phyloP scores from a whole-genome alignment of 2,113 vertebrate genomes.

The Sisor rabdophorus region DNA sequence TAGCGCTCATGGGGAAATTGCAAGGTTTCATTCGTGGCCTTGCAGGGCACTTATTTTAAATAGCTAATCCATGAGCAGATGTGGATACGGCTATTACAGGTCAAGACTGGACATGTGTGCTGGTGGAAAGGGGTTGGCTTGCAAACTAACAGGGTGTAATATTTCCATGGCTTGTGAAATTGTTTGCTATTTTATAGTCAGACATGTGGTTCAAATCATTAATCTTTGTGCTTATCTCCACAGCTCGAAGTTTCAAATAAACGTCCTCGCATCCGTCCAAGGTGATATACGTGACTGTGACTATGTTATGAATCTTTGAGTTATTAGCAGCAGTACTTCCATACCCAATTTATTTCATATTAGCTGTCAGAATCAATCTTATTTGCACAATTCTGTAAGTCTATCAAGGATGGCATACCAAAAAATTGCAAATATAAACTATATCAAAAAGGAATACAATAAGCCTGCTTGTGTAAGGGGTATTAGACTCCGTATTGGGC shows the following conservation, averaged over 20 bases:
- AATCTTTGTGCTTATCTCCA: constrained; percentile 44
- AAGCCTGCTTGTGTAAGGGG: background rate
- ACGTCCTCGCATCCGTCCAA: background rate
- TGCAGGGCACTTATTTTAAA: constrained; percentile 32
- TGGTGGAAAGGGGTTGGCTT: constrained; percentile 20
- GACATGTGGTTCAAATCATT: constrained; percentile 50
- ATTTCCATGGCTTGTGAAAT: constrained; percentile 44
- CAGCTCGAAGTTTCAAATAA: background rate
- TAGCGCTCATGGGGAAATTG: constrained; percentile 27
- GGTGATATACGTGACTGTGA: constrained; percentile 18
- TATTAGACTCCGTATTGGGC: background rate
- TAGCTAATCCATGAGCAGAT: constrained; percentile 40
- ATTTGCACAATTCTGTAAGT: background rate
- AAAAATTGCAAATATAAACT: background rate
- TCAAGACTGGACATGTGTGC: constrained; percentile 1
- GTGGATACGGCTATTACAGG: constrained; percentile 32
- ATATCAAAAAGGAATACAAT: background rate
- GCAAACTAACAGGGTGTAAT: constrained; percentile 33
- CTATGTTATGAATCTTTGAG: constrained; percentile 1
- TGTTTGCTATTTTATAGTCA: constrained; percentile 30
- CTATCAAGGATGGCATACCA: background rate
- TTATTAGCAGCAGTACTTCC: background rate
- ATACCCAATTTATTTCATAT: constrained; percentile 4
- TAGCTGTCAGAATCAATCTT: constrained; percentile 10
- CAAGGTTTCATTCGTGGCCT: constrained; percentile 32